phyloP scores from a whole-genome alignment of 2,888 invertebrate species.

The Odiellus spinosus region DNA sequence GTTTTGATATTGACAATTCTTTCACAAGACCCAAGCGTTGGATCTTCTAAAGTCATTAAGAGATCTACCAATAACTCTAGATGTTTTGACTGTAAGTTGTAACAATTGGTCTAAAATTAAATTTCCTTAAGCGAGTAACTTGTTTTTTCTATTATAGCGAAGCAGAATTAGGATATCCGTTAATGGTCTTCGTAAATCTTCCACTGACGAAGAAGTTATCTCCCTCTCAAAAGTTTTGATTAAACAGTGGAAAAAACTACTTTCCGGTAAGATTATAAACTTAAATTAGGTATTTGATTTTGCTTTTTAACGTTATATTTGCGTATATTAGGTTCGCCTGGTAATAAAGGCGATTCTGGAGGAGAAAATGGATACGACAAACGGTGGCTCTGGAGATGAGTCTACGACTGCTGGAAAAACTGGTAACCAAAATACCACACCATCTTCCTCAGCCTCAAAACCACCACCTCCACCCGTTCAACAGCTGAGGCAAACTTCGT shows the following conservation, averaged over 20 bases:
- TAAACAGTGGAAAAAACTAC: constrained; percentile 93
- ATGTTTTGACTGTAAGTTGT: constrained; percentile 54
- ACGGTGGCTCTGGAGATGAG: constrained; percentile 22
- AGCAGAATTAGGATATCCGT: constrained; percentile 98
- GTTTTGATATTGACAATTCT: no score
- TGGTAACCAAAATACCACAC: constrained; percentile 42
- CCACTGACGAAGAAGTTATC: constrained; percentile 87
- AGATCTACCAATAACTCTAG: constrained; percentile 76
- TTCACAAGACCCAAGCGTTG: constrained; percentile 77
- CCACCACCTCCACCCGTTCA: constrained; percentile 2
- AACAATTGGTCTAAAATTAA: no score
- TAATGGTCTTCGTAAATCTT: constrained; percentile 84
- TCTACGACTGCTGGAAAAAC: neutral
- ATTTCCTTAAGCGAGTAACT: no score
- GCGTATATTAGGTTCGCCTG: constrained; percentile 2
- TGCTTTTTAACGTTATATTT: neutral
- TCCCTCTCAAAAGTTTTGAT: constrained; percentile 85
- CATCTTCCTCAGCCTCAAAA: constrained; percentile 5
- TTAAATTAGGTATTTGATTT: neutral
- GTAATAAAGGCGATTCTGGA: constrained; percentile 10
- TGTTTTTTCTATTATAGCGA: no score
- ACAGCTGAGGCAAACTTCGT: constrained; percentile 25
- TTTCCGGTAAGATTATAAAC: constrained; percentile 28
- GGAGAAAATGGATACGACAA: constrained; percentile 35
- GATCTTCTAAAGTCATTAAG: constrained; percentile 76